Percentiles rank a stretch among this genome's conserved stretches.
phyloP scores from a whole-genome alignment of 2,888 invertebrate species.

The Entomobrya multifasciata region DNA sequence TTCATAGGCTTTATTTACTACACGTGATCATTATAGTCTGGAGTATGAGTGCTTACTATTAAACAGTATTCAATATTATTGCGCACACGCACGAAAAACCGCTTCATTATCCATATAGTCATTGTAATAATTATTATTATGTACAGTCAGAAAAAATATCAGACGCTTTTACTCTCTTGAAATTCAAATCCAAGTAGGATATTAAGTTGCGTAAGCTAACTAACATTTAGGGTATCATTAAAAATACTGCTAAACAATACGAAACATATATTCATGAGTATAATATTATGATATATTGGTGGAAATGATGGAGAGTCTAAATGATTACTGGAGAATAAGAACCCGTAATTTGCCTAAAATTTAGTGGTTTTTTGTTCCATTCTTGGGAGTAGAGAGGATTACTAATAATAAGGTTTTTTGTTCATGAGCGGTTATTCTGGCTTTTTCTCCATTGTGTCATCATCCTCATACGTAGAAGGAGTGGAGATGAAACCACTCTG shows the following conservation, averaged over 20 bases:
- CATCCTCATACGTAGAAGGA: background rate
- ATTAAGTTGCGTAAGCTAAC: background rate
- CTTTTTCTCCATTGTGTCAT: background rate
- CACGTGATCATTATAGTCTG: background rate
- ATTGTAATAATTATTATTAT: too few relatives aligned
- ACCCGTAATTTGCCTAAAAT: slow-evolving; percentile 57
- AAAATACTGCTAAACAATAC: slow-evolving; percentile 1
- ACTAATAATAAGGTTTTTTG: slow-evolving; percentile 15
- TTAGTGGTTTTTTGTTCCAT: slow-evolving; percentile 61
- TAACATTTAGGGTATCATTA: slow-evolving; percentile 55
- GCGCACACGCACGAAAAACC: too few relatives aligned
- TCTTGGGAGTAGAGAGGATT: slow-evolving; percentile 54
- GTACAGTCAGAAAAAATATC: background rate
- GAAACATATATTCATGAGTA: background rate
- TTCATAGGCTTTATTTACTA: background rate
- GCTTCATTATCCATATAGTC: too few relatives aligned
- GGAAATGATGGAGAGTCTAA: background rate
- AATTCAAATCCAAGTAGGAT: slow-evolving; percentile 16
- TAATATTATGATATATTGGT: background rate
- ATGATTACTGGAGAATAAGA: slow-evolving; percentile 7
- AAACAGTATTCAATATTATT: too few relatives aligned
- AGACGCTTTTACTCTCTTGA: background rate
- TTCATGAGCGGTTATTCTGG: background rate
- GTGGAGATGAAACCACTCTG: slow-evolving; percentile 41
- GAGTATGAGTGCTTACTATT: too few relatives aligned